phyloP scores from a whole-genome alignment of 1,140 invertebrate genomes.

The Lucilia sericata region DNA sequence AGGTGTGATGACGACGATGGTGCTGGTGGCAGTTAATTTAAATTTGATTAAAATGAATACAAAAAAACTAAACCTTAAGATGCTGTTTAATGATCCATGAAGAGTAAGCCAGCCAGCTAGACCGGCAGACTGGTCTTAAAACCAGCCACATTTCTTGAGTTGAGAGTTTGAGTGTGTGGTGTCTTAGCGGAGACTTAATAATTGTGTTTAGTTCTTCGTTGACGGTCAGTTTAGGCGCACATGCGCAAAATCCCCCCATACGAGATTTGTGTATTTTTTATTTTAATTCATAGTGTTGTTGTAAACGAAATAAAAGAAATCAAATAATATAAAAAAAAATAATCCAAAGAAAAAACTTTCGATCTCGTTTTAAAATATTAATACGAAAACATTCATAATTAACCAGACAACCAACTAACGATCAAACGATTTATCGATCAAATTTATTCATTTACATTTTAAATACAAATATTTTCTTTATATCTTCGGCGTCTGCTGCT shows the following conservation, averaged over 20 bases:
- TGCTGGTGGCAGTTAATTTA: slow-evolving; percentile 4
- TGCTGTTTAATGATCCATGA: slow-evolving; percentile 13
- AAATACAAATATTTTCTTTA: background rate
- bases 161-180: slow-evolving; percentile 8
- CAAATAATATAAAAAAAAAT: background rate
- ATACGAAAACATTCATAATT: background rate
- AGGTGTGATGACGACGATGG: background rate
- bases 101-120: background rate
- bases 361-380: background rate
- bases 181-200: slow-evolving; percentile 6
- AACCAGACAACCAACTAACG: background rate
- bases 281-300: background rate
- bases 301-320: background rate
- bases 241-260: slow-evolving; percentile 54
- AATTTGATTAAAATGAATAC: background rate
- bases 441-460: background rate
- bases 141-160: background rate
- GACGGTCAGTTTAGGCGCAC: slow-evolving; percentile 67
- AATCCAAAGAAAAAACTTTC: slow-evolving; percentile 25
- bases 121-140: background rate
- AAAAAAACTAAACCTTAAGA: slow-evolving; percentile 9
- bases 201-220: slow-evolving; percentile 63
- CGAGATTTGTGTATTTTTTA: background rate
- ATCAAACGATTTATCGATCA: no score
- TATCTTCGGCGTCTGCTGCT: background rate